Evolutionary conservation across 2,888 invertebrate species (phyloP).

Genomic region (Meteorus colon): DNA sequence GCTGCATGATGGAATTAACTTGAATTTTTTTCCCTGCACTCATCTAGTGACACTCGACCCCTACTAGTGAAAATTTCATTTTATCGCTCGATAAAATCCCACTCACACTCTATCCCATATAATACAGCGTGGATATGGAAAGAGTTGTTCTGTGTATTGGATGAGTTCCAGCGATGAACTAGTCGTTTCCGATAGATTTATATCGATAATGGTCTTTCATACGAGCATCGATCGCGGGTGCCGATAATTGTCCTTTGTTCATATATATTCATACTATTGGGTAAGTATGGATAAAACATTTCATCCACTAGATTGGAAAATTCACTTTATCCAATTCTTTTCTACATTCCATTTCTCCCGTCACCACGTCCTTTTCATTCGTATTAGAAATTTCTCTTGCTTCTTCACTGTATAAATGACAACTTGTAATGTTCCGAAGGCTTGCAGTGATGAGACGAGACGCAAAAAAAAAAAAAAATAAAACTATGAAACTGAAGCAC

Average conservation of each 20-base stretch:
- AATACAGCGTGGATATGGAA: constrained; percentile 56
- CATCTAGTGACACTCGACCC: constrained; percentile 37
- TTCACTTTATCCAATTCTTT: background rate
- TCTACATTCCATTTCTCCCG: background rate
- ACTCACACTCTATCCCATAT: constrained; percentile 10
- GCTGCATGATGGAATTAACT: too few species aligned
- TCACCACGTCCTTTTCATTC: background rate
- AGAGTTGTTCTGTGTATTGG: constrained; percentile 54
- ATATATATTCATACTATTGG: constrained; percentile 1
- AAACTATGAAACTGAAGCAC: background rate
- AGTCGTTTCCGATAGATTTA: constrained; percentile 42
- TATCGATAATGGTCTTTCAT: constrained; percentile 33
- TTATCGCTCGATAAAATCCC: constrained; percentile 46
- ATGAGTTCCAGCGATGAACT: constrained; percentile 32
- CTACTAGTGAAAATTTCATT: constrained; percentile 40
- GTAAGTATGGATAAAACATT: constrained; percentile 4
- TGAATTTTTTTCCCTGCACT: constrained; percentile 37
- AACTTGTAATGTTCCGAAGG: constrained; percentile 22
- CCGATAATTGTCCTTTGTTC: constrained; percentile 44
- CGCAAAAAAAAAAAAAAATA: background rate
- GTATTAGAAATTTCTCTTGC: background rate
- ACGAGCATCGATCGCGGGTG: constrained; percentile 42
- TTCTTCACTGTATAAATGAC: background rate
- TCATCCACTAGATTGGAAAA: background rate
- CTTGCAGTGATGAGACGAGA: background rate